Conservation (phyloP, 2,888 invertebrate species). For the Xylota segnis region DNA sequence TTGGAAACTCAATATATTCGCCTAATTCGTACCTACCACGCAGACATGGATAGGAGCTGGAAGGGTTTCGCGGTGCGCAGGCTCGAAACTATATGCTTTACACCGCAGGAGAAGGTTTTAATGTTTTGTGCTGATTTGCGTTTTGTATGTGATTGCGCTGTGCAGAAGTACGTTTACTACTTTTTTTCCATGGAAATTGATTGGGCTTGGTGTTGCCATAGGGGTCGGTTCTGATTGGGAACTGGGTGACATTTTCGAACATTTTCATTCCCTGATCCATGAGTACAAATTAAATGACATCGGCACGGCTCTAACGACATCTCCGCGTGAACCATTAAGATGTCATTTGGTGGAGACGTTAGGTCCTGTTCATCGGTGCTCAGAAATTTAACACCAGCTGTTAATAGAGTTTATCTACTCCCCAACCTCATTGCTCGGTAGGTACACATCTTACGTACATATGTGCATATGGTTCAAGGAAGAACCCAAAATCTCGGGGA, state of each 20-base stretch:
- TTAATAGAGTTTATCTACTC: no score
- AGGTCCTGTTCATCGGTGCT: no score
- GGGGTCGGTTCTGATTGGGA: neutral
- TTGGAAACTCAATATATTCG: conserved; percentile 25
- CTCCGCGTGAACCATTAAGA: no score
- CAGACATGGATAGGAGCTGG: conserved; percentile 27
- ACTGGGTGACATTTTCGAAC: neutral
- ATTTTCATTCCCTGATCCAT: no score
- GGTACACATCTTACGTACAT: no score
- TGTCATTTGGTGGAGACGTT: no score
- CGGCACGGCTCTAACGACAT: neutral
- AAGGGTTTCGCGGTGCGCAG: conserved; percentile 38
- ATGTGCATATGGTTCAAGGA: no score
- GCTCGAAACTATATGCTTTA: conserved; percentile 33
- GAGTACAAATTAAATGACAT: neutral
- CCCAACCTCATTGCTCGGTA: no score
- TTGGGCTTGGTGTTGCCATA: conserved; percentile 69
- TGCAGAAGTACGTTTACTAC: conserved; percentile 27
- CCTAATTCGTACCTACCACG: conserved; percentile 23
- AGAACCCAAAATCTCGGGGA: no score
- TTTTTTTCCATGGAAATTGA: conserved; percentile 4
- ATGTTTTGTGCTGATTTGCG: conserved; percentile 25
- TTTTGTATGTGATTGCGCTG: conserved; percentile 38
- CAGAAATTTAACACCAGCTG: no score
- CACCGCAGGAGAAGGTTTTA: conserved; percentile 27